Percentiles rank a stretch among this genome's conserved stretches.
Conservation (phyloP, 2,113 vertebrate genomes). For the Macroglossus sobrinus region DNA sequence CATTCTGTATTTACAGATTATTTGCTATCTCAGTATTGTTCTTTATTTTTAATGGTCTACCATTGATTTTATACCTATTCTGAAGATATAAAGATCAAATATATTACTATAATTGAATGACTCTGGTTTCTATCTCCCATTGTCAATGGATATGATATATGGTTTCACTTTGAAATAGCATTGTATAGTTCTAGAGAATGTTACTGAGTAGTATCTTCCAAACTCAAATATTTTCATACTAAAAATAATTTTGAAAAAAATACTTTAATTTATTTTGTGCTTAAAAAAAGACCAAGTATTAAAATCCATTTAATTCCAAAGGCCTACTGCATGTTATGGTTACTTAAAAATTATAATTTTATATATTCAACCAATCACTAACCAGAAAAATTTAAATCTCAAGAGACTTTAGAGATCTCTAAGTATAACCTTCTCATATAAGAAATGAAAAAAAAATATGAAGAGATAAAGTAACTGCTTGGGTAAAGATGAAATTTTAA, state of each 20-base stretch:
- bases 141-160: background rate
- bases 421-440: background rate
- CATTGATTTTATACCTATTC: background rate
- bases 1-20: background rate
- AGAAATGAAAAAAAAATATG: background rate
- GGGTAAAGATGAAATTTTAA: background rate
- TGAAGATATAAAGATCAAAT: background rate
- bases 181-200: background rate
- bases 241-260: background rate
- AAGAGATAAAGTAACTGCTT: background rate
- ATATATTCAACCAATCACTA: background rate
- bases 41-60: background rate
- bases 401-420: background rate
- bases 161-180: background rate
- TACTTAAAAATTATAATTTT: background rate
- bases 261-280: background rate
- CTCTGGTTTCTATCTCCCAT: background rate
- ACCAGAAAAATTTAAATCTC: background rate
- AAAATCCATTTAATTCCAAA: background rate
- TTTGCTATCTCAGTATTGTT: background rate
- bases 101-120: background rate
- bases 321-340: background rate
- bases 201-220: background rate
- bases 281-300: background rate
- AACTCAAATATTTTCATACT: background rate